Evolutionary conservation across 1,140 invertebrate genomes (phyloP), one percentile per base, ranked within the genome.

Genomic region (Lucilia cuprina): DNA sequence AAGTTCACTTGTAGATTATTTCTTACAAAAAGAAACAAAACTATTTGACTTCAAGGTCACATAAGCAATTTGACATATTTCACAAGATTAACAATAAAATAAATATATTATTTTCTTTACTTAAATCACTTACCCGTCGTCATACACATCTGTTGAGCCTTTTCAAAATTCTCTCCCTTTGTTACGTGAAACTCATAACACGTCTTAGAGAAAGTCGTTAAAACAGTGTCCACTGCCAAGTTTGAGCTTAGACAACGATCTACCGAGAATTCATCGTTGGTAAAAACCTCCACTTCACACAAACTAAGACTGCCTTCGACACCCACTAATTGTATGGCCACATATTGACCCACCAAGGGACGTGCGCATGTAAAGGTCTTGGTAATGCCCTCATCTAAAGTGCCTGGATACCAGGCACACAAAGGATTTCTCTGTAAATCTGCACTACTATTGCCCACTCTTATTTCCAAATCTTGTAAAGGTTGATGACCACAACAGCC

Each of bases 381-480:
- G 7, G 96, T 97, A n/a, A 95, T 93, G 41, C 96, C 97, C 91
- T 97, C 96, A 88, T 97, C 96, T 74, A 97, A 94, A n/a, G 96
- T 97, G 82, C 96, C 96, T 0, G 97, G 96, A 91, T 96, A 97
- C 97, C 97, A 98, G 14, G 97, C 96, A 88, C 97, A 98, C 1
- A 98, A 92, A 50, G 96, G 96, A 92, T 98, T 98, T 74, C 96
- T 93, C 88, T 97, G 96, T 55, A 97, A 91, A 87, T 97, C 96
- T 2, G 93, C 93, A 82, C 96, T 97, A 90, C 96, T 98, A 89
- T 98, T 98, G 30, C 97, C 97, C 7, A 98, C 96, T 55, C 97
- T 92, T 84, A 98, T 97, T 92, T 98, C 97, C 74, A 98, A 92
- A 91, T 98, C 97, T 91, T 97, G 95, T 35, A 98, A 92, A n/a